A percentile compares a stretch with the other conserved stretches of the same genome.
phyloP scores from a whole-genome alignment of 1,140 invertebrate species.

The Leptopilina clavipes region DNA sequence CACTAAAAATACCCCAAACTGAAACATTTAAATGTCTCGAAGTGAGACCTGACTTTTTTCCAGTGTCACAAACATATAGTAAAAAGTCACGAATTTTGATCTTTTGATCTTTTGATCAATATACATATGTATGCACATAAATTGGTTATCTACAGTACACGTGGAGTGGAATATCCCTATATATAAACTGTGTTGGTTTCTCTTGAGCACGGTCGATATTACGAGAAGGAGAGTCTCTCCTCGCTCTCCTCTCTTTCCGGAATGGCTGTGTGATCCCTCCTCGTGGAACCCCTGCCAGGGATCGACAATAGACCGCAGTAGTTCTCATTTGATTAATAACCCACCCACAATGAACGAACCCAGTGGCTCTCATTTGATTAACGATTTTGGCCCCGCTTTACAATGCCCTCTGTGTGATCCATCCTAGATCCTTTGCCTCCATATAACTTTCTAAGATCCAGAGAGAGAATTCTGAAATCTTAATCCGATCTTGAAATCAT shows the following conservation, averaged over 20 bases:
- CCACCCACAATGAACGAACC: slow-evolving; percentile 68
- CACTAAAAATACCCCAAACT: too few species aligned
- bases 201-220: slow-evolving; percentile 50
- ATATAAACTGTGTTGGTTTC: neutral
- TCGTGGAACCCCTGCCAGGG: slow-evolving; percentile 49
- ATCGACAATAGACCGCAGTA: slow-evolving; percentile 64
- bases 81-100: neutral
- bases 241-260: slow-evolving; percentile 39
- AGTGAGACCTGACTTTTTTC: too few species aligned
- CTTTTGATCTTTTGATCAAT: neutral
- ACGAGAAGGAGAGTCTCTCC: slow-evolving; percentile 49
- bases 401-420: neutral
- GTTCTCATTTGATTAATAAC: slow-evolving; percentile 75
- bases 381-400: slow-evolving; percentile 56
- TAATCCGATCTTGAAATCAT: slow-evolving; percentile 2
- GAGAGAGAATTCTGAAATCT: neutral
- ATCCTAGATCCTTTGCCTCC: neutral
- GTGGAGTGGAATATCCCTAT: slow-evolving; percentile 44
- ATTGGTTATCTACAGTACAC: slow-evolving; percentile 39
- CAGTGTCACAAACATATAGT: too few species aligned
- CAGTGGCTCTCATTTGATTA: slow-evolving; percentile 73
- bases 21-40: too few species aligned
- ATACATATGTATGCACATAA: neutral
- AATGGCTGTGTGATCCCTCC: slow-evolving; percentile 47
- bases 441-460: slow-evolving; percentile 5